Conservation (phyloP, 2,113 vertebrate genomes). For the Galemys pyrenaicus region DNA sequence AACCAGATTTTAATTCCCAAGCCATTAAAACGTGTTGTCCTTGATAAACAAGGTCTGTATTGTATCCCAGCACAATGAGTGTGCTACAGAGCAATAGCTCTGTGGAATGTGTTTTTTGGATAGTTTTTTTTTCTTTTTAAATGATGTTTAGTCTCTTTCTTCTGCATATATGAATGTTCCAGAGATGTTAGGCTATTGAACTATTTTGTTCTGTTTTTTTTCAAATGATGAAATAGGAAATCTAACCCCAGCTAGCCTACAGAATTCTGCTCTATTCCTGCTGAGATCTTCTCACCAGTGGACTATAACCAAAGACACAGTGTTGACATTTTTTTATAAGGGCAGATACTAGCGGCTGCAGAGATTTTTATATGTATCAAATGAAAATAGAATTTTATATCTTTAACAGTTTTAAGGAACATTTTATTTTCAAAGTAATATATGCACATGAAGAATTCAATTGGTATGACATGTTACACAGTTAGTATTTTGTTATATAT, state of each 20-base stretch:
- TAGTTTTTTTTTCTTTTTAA: slow-evolving; percentile 16
- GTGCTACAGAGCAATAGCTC: not conserved
- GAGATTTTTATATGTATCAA: slow-evolving; percentile 45
- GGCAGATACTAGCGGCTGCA: slow-evolving; percentile 42
- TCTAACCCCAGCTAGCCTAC: slow-evolving; percentile 15
- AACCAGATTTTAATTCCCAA: slow-evolving; percentile 74
- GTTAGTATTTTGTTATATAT: not conserved
- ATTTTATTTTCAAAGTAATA: slow-evolving; percentile 23
- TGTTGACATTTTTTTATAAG: slow-evolving; percentile 47
- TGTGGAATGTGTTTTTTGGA: not conserved
- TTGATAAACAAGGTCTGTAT: slow-evolving; percentile 74
- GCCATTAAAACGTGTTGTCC: slow-evolving; percentile 66
- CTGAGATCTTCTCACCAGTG: slow-evolving; percentile 58
- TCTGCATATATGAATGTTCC: slow-evolving; percentile 34
- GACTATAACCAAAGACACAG: slow-evolving; percentile 44
- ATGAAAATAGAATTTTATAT: slow-evolving; percentile 45
- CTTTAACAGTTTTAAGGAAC: not conserved
- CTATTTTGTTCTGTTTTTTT: slow-evolving; percentile 50
- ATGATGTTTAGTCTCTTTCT: slow-evolving; percentile 43
- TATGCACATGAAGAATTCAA: not conserved
- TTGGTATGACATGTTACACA: not conserved
- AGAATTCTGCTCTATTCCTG: slow-evolving; percentile 53
- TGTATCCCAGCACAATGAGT: not conserved
- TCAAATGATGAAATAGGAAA: slow-evolving; percentile 65
- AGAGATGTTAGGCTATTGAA: slow-evolving; percentile 14